phyloP scores from a whole-genome alignment of 2,113 vertebrate species.

The Sminthopsis crassicaudata region DNA sequence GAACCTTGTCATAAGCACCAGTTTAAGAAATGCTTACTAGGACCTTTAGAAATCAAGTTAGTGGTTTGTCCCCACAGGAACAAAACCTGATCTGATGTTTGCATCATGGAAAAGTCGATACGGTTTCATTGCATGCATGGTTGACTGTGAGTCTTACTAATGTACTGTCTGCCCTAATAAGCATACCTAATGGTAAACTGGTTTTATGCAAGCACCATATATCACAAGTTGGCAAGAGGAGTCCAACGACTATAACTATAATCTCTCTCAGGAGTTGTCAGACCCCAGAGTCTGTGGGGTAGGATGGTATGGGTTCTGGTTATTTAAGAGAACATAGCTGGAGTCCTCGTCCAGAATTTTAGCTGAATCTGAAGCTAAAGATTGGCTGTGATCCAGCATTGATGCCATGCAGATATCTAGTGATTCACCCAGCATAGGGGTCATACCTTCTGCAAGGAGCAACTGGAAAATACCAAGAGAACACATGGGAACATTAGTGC shows the following conservation, averaged over 20 bases:
- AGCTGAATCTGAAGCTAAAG: not conserved
- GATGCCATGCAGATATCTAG: not conserved
- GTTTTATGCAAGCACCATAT: not conserved
- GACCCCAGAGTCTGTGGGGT: not conserved
- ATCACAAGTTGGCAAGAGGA: not conserved
- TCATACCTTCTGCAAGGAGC: not conserved
- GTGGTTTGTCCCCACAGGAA: not conserved
- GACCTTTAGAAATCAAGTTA: not conserved
- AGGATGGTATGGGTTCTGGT: not conserved
- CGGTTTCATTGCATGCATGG: not conserved
- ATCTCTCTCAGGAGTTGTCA: not conserved
- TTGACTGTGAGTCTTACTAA: not conserved
- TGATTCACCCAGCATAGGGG: not conserved
- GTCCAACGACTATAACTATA: not conserved
- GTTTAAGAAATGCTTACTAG: not conserved
- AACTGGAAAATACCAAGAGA: not conserved
- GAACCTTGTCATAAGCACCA: not conserved
- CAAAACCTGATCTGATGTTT: not conserved
- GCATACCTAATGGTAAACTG: not conserved
- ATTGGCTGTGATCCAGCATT: not conserved
- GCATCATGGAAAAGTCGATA: not conserved
- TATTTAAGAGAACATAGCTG: not conserved
- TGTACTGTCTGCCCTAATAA: not conserved
- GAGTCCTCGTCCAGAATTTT: not conserved
- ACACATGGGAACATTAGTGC: not conserved